Conservation (phyloP, 2,113 vertebrate species). For the Pterocles gutturalis region DNA sequence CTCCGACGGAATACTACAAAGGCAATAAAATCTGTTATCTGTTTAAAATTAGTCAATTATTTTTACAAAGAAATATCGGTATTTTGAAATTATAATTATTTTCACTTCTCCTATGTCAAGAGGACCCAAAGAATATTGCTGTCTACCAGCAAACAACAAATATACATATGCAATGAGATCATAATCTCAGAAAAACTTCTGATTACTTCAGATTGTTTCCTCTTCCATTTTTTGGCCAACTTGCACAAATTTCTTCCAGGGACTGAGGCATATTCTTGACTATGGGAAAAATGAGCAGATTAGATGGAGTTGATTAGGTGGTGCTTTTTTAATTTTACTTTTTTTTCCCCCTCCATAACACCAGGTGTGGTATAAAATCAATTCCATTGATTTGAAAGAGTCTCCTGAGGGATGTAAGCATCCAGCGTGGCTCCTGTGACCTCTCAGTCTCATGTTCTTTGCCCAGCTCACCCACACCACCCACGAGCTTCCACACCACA, state of each 20-base stretch:
- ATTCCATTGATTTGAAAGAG: rapidly evolving
- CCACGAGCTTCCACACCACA: background rate
- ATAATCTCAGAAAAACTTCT: background rate
- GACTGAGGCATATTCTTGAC: background rate
- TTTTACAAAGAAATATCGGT: background rate
- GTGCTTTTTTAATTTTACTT: background rate
- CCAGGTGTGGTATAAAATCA: rapidly evolving
- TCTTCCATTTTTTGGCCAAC: background rate
- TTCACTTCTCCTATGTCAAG: background rate
- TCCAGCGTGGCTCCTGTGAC: rapidly evolving
- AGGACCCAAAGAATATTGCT: background rate
- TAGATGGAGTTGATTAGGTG: background rate
- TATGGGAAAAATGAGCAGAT: background rate
- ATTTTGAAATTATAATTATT: background rate
- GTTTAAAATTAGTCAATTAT: background rate
- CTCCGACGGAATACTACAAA: background rate
- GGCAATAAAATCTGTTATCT: background rate
- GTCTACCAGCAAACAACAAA: background rate
- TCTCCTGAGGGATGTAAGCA: background rate
- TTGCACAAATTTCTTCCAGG: background rate
- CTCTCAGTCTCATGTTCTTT: background rate
- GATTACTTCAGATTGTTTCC: background rate
- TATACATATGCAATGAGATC: background rate
- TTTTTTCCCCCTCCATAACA: background rate
- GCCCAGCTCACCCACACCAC: background rate